Conservation (phyloP, 2,797 vertebrate species). For the Morelia viridis region DNA sequence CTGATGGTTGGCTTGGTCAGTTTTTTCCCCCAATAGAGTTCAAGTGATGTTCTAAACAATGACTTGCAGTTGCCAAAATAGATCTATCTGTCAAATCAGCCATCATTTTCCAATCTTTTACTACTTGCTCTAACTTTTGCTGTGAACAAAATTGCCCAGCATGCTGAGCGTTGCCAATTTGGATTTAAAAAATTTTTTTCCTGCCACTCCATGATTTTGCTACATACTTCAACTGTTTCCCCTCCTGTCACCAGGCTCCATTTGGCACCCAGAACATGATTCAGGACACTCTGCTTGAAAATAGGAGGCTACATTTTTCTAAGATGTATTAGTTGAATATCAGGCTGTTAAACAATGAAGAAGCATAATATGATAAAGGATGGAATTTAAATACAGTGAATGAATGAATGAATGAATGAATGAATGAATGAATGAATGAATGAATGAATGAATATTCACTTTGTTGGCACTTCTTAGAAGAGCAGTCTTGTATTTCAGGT, state of each 20-base stretch:
- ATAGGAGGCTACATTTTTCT: not conserved
- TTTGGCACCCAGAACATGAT: not conserved
- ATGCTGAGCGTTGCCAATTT: not conserved
- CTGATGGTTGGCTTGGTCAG: not conserved
- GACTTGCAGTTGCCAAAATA: not conserved
- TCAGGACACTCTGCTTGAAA: not conserved
- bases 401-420: not conserved
- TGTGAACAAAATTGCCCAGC: not conserved
- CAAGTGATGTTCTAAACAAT: not conserved
- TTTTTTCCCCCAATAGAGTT: not conserved
- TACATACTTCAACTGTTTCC: not conserved
- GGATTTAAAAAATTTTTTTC: not conserved
- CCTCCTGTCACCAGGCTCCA: not conserved
- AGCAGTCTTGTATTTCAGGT: not conserved
- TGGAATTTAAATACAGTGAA: not conserved
- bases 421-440: not conserved
- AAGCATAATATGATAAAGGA: not conserved
- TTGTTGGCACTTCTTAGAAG: not conserved
- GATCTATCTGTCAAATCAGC: not conserved
- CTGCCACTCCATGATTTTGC: not conserved
- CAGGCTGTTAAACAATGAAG: not conserved
- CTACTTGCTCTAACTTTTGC: not conserved
- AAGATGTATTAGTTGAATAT: not conserved
- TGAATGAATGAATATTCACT: not conserved
- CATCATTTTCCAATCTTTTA: not conserved